phyloP scores from a whole-genome alignment of 2,797 vertebrate genomes.

The Brachyrhaphis roseni region DNA sequence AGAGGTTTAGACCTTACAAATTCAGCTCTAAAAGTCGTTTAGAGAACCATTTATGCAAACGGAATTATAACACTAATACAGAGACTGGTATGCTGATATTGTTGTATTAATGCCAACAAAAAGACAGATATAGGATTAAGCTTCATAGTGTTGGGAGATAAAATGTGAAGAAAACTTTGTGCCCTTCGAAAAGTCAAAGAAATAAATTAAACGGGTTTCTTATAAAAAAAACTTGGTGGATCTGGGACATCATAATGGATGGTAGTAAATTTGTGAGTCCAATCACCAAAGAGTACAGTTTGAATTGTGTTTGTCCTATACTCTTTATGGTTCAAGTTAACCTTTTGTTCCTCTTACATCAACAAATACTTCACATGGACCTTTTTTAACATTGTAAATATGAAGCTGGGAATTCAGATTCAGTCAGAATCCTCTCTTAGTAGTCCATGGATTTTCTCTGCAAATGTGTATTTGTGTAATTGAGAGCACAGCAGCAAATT shows the following conservation, averaged over 20 bases:
- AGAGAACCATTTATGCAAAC: background rate
- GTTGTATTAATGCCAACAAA: background rate
- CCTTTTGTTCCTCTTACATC: constrained; percentile 17
- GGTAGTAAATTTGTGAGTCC: background rate
- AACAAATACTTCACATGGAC: constrained; percentile 2
- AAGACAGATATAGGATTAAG: background rate
- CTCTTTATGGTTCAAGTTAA: constrained; percentile 29
- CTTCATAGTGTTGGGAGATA: background rate
- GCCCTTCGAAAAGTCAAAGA: background rate
- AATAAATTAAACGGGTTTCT: background rate
- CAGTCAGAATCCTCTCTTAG: background rate
- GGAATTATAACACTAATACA: background rate
- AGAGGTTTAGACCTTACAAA: background rate
- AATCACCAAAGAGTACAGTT: background rate
- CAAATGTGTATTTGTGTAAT: background rate
- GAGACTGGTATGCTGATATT: background rate
- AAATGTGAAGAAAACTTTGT: background rate
- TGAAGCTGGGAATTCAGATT: background rate
- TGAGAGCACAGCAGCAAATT: constrained; percentile 30
- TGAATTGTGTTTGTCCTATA: background rate
- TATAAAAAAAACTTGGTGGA: background rate
- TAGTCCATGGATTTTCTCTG: background rate
- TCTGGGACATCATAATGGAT: background rate
- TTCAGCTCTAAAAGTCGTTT: background rate
- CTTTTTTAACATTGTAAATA: constrained; percentile 15